These are phyloP conservation scores for Emydoidea blandingii DNA, from an alignment of 2,797 vertebrate species.

Conservation along the genomic window DNA sequence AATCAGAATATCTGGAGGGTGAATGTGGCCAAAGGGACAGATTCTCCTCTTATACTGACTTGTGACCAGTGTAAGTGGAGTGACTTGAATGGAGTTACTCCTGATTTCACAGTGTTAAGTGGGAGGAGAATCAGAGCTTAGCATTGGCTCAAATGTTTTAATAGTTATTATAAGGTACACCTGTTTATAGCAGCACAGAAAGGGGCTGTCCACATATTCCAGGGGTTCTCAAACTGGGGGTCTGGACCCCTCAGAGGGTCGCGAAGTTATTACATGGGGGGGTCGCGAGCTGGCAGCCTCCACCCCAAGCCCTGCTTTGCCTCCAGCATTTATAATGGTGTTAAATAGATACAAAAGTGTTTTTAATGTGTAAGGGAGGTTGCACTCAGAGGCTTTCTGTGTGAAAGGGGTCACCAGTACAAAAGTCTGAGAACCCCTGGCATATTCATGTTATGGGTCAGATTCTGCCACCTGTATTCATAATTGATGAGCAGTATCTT, in stretches of 20 bases:
- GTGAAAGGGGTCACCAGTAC: too few relatives aligned
- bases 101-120: neutral
- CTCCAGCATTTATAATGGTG: too few relatives aligned
- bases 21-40: neutral
- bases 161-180: neutral
- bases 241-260: too few relatives aligned
- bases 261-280: too few relatives aligned
- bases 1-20: neutral
- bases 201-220: neutral
- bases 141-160: neutral
- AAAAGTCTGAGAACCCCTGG: too few relatives aligned
- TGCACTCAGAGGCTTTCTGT: too few relatives aligned
- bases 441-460: neutral
- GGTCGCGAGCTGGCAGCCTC: too few relatives aligned
- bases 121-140: neutral
- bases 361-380: too few relatives aligned
- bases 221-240: too few relatives aligned
- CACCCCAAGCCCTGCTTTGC: too few relatives aligned
- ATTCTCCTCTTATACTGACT: neutral
- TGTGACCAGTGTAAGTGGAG: neutral
- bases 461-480: neutral
- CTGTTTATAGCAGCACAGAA: neutral
- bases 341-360: too few relatives aligned
- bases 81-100: neutral
- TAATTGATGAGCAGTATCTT: fast-evolving